Percentiles rank a stretch among this genome's conserved stretches.
These are phyloP conservation scores for Progne subis DNA, from an alignment of 2,113 vertebrate genomes.

Conservation along the genomic window DNA sequence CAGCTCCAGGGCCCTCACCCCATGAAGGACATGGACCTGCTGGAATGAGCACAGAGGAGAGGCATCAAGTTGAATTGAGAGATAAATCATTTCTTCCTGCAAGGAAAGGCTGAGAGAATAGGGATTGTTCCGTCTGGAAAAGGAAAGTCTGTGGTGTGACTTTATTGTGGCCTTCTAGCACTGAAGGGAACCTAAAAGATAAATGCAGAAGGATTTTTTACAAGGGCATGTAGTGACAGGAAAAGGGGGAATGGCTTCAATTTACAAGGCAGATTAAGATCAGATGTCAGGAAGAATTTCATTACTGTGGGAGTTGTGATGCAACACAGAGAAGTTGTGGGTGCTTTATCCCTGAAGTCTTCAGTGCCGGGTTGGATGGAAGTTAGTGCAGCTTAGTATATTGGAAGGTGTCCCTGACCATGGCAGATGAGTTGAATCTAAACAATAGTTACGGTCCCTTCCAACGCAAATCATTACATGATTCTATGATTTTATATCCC, in stretches of 20 bases:
- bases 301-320: neutral
- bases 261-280: neutral
- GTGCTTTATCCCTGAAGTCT: neutral
- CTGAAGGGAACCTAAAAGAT: neutral
- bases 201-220: neutral
- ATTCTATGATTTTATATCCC: neutral
- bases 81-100: neutral
- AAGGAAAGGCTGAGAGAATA: neutral
- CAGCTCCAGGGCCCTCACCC: neutral
- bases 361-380: neutral
- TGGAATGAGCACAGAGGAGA: neutral
- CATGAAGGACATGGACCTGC: neutral
- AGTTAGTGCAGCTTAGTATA: neutral
- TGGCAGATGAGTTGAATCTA: no score
- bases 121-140: neutral
- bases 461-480: neutral
- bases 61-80: no score
- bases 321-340: neutral
- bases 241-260: neutral
- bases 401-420: neutral
- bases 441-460: neutral
- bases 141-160: neutral
- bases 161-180: rapidly evolving
- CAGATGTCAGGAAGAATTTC: neutral
- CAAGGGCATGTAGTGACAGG: neutral